A percentile compares a stretch with the other conserved stretches of the same genome.
These are phyloP conservation scores for Lepas anatifera DNA, from an alignment of 2,888 invertebrate species.

Conservation along the genomic window DNA sequence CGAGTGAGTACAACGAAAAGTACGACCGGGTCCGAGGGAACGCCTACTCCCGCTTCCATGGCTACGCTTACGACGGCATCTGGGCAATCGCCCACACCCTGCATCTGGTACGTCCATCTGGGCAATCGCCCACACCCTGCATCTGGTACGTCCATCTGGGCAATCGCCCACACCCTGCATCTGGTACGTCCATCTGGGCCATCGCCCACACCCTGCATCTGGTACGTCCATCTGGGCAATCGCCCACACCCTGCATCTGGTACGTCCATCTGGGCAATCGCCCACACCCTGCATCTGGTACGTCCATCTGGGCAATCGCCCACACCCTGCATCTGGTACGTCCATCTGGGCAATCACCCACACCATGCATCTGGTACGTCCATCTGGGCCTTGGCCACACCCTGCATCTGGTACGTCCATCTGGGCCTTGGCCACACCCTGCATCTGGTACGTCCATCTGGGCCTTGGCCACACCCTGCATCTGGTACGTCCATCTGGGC, in stretches of 20 bases:
- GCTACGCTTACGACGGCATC: slow-evolving; percentile 96
- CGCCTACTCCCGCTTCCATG: slow-evolving; percentile 89
- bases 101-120: slow-evolving; percentile 59
- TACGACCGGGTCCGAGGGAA: slow-evolving; percentile 66
- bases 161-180: too few species aligned
- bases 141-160: too few species aligned
- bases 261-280: too few species aligned
- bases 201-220: slow-evolving; percentile 89
- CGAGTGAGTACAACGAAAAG: slow-evolving; percentile 71
- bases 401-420: slow-evolving; percentile 37
- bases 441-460: slow-evolving; percentile 59
- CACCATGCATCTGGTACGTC: too few species aligned
- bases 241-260: too few species aligned
- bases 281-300: slow-evolving; percentile 38
- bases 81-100: slow-evolving; percentile 96
- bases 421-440: slow-evolving; percentile 96
- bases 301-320: slow-evolving; percentile 94
- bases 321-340: slow-evolving; percentile 85
- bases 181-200: slow-evolving; percentile 60
- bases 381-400: too few species aligned
- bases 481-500: too few species aligned
- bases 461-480: too few species aligned
- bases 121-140: too few species aligned
- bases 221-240: slow-evolving; percentile 45
- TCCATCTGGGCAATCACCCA: slow-evolving; percentile 27